A percentile compares a stretch with the other conserved stretches of the same genome.
phyloP scores from a whole-genome alignment of 2,797 vertebrate genomes.

The Microctenopoma stevenorrisi region DNA sequence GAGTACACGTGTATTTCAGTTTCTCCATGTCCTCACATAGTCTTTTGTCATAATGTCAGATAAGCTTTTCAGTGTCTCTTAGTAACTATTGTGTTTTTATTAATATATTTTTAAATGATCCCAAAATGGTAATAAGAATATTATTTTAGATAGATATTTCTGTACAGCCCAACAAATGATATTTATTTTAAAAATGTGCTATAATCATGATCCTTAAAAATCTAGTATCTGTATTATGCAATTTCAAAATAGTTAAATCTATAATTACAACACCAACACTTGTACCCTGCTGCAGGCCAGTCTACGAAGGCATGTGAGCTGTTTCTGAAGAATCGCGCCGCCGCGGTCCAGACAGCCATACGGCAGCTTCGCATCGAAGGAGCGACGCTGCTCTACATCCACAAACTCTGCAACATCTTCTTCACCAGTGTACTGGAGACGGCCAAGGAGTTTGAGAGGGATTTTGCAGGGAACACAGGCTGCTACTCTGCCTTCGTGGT shows the following conservation, averaged over 20 bases:
- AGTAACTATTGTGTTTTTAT: too few species aligned
- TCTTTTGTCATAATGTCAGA: too few species aligned
- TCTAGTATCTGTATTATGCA: too few species aligned
- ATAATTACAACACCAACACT: neutral
- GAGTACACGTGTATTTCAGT: neutral
- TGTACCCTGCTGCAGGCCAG: constrained; percentile 80
- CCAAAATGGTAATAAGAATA: too few species aligned
- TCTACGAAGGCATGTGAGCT: constrained; percentile 97
- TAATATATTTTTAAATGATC: too few species aligned
- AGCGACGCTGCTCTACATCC: constrained; percentile 96
- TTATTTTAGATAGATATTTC: too few species aligned
- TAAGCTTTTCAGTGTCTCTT: too few species aligned
- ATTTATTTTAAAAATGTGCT: too few species aligned
- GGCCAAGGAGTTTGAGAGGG: constrained; percentile 94
- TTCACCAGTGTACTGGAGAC: constrained; percentile 98
- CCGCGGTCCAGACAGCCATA: constrained; percentile 94
- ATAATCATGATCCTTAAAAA: too few species aligned
- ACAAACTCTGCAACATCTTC: constrained; percentile 98
- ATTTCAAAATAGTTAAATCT: neutral
- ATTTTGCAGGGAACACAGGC: constrained; percentile 93
- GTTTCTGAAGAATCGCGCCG: constrained; percentile 93
- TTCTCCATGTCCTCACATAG: too few species aligned
- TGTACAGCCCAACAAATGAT: too few species aligned
- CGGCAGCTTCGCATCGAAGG: constrained; percentile 97
- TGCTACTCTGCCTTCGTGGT: constrained; percentile 98